These are phyloP conservation scores for Hedychridium roseum DNA, from an alignment of 2,888 invertebrate species.

Conservation along the genomic window DNA sequence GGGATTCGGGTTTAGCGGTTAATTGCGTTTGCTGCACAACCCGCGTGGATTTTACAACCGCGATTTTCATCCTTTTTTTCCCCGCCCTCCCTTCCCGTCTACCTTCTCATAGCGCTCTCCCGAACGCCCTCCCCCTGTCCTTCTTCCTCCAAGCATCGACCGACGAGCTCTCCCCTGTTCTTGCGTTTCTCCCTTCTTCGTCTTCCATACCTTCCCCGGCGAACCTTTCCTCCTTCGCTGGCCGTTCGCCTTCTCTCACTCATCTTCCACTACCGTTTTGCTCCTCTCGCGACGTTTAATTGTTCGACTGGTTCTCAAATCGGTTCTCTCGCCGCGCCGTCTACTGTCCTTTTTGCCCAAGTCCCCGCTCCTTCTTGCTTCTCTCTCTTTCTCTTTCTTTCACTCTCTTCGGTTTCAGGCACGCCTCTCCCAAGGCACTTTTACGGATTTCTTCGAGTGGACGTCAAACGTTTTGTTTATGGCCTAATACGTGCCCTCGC, in stretches of 20 bases:
- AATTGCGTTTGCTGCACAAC: slow-evolving; percentile 61
- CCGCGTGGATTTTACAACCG: slow-evolving; percentile 57
- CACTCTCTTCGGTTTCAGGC: no score
- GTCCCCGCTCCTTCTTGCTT: no score
- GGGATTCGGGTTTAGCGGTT: slow-evolving; percentile 58
- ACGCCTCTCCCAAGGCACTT: no score
- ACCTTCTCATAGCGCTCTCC: no score
- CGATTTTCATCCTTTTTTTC: slow-evolving; percentile 56
- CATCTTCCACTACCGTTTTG: slow-evolving; percentile 30
- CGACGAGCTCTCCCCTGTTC: slow-evolving; percentile 5
- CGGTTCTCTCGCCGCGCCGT: slow-evolving; percentile 38
- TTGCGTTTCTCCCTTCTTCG: slow-evolving; percentile 7
- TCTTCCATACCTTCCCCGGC: not conserved
- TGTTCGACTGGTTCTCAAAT: slow-evolving; percentile 53
- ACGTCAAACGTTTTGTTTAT: no score
- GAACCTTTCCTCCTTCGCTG: slow-evolving; percentile 9
- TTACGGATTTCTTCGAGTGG: no score
- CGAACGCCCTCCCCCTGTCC: no score
- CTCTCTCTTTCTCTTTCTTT: no score
- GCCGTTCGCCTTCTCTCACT: slow-evolving; percentile 7
- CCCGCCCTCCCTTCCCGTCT: slow-evolving; percentile 22
- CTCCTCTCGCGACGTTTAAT: slow-evolving; percentile 47
- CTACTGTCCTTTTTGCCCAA: no score
- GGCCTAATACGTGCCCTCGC: no score
- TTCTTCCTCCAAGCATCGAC: no score